A percentile compares a stretch with the other conserved stretches of the same genome.
Conservation (phyloP, 1,140 invertebrate species). For the Drosophila ambigua region DNA sequence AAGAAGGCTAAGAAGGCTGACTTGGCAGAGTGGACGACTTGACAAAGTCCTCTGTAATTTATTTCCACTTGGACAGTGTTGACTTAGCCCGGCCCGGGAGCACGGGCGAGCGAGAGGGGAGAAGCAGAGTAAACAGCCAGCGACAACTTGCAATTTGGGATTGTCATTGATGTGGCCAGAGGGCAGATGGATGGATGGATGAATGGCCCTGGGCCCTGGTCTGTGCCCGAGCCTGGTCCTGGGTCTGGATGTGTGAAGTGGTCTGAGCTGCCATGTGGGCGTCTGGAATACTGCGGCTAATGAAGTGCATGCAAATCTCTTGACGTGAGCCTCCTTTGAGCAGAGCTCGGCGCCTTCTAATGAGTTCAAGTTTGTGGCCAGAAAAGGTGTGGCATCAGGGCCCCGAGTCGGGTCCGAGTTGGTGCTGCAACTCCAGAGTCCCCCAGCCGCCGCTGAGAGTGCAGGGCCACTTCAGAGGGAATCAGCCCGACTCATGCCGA, state of each 20-base stretch:
- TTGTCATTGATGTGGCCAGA: constrained; percentile 70
- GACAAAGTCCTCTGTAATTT: constrained; percentile 79
- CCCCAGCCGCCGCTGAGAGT: constrained; percentile 34
- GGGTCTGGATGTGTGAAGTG: no score
- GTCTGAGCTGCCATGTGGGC: constrained; percentile 30
- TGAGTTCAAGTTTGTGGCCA: constrained; percentile 63
- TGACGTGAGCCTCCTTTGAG: constrained; percentile 24
- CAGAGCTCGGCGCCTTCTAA: constrained; percentile 49
- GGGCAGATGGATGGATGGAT: constrained; percentile 7
- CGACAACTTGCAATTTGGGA: constrained; percentile 64
- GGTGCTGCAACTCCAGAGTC: constrained; percentile 20
- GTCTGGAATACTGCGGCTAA: constrained; percentile 64
- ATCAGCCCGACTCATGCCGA: constrained; percentile 2
- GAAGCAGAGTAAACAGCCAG: constrained; percentile 41
- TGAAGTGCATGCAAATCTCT: constrained; percentile 76
- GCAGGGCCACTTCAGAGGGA: constrained; percentile 45
- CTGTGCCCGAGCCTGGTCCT: no score
- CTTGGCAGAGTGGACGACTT: constrained; percentile 60
- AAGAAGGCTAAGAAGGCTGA: constrained; percentile 17
- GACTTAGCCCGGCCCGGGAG: constrained; percentile 43
- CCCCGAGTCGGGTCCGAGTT: constrained; percentile 28
- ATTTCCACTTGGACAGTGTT: constrained; percentile 64
- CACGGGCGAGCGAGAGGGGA: not conserved
- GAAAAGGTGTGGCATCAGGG: constrained; percentile 50
- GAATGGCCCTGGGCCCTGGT: not conserved